Percentiles rank a stretch among this genome's conserved stretches.
Conservation (phyloP, 2,797 vertebrate species). For the Hydrophis major region DNA sequence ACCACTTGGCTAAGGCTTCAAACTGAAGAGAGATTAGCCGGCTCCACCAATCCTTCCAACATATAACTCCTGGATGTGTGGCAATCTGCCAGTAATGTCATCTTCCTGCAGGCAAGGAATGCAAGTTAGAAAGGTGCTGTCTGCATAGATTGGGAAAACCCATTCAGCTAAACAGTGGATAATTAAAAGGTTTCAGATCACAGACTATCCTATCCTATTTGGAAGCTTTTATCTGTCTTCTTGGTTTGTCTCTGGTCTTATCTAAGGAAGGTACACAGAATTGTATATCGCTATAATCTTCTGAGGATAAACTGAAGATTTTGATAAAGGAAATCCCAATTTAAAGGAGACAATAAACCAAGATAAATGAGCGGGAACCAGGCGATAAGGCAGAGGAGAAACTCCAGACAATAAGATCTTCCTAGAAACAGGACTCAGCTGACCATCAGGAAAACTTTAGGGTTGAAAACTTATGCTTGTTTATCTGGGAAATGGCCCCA, state of each 20-base stretch:
- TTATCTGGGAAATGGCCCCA: not conserved
- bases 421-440: not conserved
- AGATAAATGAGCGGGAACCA: not conserved
- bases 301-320: not conserved
- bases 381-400: not conserved
- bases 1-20: not conserved
- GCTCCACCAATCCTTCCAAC: not conserved
- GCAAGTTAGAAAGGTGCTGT: too few species aligned
- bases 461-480: not conserved
- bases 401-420: not conserved
- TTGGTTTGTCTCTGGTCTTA: not conserved
- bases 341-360: not conserved
- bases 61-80: not conserved
- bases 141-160: not conserved
- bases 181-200: too few species aligned
- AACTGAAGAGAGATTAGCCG: not conserved
- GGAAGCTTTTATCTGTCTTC: not conserved
- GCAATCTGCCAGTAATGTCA: not conserved
- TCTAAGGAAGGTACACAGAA: not conserved
- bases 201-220: not conserved
- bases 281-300: not conserved
- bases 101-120: not conserved
- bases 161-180: not conserved
- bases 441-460: not conserved
- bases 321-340: not conserved